Conservation (phyloP, 2,888 invertebrate genomes). For the Desoria tigrina region DNA sequence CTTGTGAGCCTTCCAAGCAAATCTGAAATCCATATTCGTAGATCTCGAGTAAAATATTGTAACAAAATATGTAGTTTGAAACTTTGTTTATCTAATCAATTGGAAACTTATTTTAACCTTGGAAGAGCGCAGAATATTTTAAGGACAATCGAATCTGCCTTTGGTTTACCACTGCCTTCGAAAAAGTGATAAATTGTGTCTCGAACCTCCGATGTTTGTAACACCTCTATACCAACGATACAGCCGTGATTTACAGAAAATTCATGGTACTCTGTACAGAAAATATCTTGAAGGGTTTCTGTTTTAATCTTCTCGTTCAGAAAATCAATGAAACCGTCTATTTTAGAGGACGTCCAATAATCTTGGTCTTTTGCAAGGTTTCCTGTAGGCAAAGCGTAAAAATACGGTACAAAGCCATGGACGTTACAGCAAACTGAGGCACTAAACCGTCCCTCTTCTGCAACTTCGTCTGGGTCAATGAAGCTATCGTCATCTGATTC, state of each 20-base stretch:
- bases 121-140: constrained; percentile 39
- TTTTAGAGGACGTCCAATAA: not conserved
- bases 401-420: constrained; percentile 41
- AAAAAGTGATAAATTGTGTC: constrained; percentile 28
- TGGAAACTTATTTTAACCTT: constrained; percentile 22
- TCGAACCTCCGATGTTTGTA: constrained; percentile 5
- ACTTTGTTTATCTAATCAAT: not conserved
- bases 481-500: too few species aligned
- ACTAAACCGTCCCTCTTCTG: not conserved
- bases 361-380: constrained; percentile 18
- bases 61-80: not conserved
- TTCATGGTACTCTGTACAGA: constrained; percentile 23
- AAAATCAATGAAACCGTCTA: constrained; percentile 12
- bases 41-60: too few species aligned
- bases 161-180: not conserved
- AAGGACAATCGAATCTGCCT: constrained; percentile 16
- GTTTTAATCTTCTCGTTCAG: constrained; percentile 27
- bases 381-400: constrained; percentile 37
- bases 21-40: not conserved
- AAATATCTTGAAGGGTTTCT: constrained; percentile 28
- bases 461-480: too few species aligned
- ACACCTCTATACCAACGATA: constrained; percentile 26
- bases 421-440: constrained; percentile 38
- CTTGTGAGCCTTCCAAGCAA: constrained; percentile 5
- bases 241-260: constrained; percentile 10